Conservation (phyloP, 2,888 invertebrate genomes). For the Tyria jacobaeae region DNA sequence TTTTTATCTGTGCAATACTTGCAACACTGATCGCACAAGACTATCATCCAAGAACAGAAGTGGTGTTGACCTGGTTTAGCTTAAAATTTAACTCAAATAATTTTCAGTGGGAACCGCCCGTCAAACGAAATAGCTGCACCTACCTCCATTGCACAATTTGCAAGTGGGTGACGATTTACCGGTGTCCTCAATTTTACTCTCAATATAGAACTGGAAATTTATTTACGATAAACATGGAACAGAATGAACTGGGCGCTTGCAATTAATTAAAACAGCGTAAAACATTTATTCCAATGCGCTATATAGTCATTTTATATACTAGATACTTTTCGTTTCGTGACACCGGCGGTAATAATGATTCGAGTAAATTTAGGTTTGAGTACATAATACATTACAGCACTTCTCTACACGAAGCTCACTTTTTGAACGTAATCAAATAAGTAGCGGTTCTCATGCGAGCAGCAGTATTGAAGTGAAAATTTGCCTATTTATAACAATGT, state of each 20-base stretch:
- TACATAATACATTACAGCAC: not conserved
- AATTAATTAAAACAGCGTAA: not conserved
- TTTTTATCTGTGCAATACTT: not conserved
- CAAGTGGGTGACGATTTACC: conserved; percentile 32
- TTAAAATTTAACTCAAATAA: conserved; percentile 43
- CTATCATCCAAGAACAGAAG: conserved; percentile 15
- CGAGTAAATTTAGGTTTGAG: not conserved
- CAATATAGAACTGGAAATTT: conserved; percentile 17
- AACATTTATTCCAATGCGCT: not conserved
- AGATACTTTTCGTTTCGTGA: not conserved
- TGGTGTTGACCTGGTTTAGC: conserved; percentile 45
- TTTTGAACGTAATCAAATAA: not conserved
- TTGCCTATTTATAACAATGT: not conserved
- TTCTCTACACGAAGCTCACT: not conserved
- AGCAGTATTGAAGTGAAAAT: not conserved
- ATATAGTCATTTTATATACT: conserved; percentile 1
- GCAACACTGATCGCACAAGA: not conserved
- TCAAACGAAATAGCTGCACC: conserved; percentile 32
- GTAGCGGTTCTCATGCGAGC: not conserved
- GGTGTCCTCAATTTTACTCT: conserved; percentile 21
- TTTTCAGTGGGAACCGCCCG: conserved; percentile 31
- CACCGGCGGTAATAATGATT: not conserved
- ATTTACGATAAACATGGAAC: conserved; percentile 6
- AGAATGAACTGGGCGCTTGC: not conserved
- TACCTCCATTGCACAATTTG: conserved; percentile 35